phyloP scores from a whole-genome alignment of 2,888 invertebrate genomes.

The Amphiduros pacificus region DNA sequence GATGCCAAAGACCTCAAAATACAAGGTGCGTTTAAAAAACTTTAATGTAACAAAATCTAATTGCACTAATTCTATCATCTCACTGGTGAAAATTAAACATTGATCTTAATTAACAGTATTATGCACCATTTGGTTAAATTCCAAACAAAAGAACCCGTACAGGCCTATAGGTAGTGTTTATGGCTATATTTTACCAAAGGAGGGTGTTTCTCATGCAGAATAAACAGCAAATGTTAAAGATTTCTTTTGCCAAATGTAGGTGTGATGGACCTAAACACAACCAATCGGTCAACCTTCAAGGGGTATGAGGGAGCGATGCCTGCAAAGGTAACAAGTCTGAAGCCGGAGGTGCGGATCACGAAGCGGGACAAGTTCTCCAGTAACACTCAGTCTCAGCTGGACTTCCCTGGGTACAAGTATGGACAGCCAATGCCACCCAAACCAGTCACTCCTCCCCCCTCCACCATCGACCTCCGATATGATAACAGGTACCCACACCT shows the following conservation, averaged over 20 bases:
- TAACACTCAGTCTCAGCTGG: constrained; percentile 42
- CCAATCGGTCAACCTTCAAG: constrained; percentile 44
- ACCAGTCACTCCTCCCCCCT: constrained; percentile 44
- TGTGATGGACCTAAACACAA: constrained; percentile 42
- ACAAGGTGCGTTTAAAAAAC: no score
- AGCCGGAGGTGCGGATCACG: constrained; percentile 33
- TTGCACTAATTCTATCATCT: no score
- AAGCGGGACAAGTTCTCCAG: constrained; percentile 39
- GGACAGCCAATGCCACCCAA: constrained; percentile 40
- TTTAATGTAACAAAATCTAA: no score
- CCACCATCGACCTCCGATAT: constrained; percentile 49
- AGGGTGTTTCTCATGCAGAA: no score
- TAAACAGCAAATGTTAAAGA: no score
- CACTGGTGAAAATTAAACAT: no score
- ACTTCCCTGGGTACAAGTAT: constrained; percentile 40
- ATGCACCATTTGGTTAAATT: no score
- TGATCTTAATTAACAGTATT: no score
- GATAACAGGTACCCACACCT: constrained; percentile 51
- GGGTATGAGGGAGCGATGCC: constrained; percentile 40
- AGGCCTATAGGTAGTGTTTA: no score
- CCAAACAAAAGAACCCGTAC: no score
- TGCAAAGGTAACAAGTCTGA: constrained; percentile 32
- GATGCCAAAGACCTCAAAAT: no score
- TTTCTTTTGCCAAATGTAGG: constrained; percentile 38
- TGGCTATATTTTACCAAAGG: no score